Conservation (phyloP, 2,797 vertebrate species). For the Enteromius afrohamiltoni region DNA sequence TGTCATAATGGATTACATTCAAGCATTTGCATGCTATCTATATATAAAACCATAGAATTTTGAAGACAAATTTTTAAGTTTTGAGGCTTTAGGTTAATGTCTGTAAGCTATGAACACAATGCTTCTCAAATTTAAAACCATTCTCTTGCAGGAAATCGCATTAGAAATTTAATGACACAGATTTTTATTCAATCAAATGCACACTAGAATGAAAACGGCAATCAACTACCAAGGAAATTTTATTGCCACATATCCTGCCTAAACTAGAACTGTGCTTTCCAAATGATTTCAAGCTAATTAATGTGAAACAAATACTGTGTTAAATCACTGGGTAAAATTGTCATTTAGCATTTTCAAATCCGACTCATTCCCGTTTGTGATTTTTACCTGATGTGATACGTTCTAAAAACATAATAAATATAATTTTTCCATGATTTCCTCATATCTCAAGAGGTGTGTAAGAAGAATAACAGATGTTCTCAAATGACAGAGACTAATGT, state of each 20-base stretch:
- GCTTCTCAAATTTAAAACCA: neutral
- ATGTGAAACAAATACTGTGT: neutral
- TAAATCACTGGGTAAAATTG: neutral
- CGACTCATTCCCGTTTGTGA: neutral
- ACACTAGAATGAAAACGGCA: neutral
- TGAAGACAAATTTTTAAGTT: neutral
- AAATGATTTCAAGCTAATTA: neutral
- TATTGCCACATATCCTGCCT: neutral
- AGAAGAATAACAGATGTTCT: conserved; percentile 39
- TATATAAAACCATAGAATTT: neutral
- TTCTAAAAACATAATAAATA: neutral
- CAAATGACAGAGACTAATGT: conserved; percentile 1
- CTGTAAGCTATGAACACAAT: neutral
- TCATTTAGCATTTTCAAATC: conserved; percentile 9
- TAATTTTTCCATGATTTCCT: conserved; percentile 19
- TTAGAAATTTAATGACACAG: neutral
- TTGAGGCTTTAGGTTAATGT: neutral
- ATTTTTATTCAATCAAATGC: neutral
- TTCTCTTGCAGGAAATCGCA: neutral
- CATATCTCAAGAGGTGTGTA: conserved; percentile 6
- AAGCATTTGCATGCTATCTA: neutral
- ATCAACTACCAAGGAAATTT: neutral
- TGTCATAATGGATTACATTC: conserved; percentile 19
- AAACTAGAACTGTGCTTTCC: neutral
- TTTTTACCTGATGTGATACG: neutral